Evolutionary conservation across 1,140 invertebrate genomes (phyloP), one percentile per base, ranked within the genome.

Genomic region (Heliothis virescens): DNA sequence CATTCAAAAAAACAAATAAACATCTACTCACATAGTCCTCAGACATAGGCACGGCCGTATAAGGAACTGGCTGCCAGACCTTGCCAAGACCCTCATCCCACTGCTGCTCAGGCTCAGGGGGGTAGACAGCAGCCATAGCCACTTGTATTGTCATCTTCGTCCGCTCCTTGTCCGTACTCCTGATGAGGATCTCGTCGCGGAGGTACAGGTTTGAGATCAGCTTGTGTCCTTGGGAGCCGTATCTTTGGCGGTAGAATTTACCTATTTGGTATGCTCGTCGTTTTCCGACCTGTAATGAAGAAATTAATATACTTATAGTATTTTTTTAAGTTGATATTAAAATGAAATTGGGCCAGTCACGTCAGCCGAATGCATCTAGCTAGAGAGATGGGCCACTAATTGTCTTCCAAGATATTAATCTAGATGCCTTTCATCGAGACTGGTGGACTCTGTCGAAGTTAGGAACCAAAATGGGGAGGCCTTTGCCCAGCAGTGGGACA

Each of bases 31-130:
- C 92, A 86, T 90, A 94, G 67, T 94, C 92, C 67, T 92, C 87
- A 18, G 81, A 63, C 53, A 93, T 65, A 1, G 92, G 92, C 5
- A 91, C 89, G n/a, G 90, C 84, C 7, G 81, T 85, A 48, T 93
- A 94, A 0, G 92, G 91, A 0, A 93, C 89, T 0, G 92, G 92
- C 71, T 94, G 92, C 92, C 92, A 94, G 0, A 94, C 73, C 52
- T 88, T 91, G 0, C 92, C 92, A 0, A 94, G 34, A 7, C 85
- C 89, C 12, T 90, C 89, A 34, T 90, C 90, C 92, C 92, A 94
- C 59, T 94, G 91, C 73, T 94, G 91, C 12, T 90, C 91, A 0
- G 82, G 11, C 59, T 86, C 88, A 7, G 92, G 92, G 0, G 92
- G 92, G 79, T 92, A 94, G 7, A 83, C 79, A 7, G 92, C 92